phyloP scores from a whole-genome alignment of 2,888 invertebrate species.

The Ectemnius continuus region DNA sequence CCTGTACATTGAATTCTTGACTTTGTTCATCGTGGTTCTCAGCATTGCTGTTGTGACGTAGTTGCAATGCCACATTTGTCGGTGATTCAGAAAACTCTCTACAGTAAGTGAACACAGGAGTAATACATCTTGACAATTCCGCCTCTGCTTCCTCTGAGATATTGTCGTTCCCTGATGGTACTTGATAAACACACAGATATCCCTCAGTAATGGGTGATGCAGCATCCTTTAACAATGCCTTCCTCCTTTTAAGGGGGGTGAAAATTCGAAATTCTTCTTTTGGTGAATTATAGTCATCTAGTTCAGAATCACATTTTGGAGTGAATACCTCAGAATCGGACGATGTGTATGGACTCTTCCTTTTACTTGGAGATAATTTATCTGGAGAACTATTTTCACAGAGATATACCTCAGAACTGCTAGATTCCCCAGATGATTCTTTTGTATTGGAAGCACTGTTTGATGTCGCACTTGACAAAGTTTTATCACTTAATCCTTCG shows the following conservation, averaged over 20 bases:
- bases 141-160: conserved; percentile 10
- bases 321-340: conserved; percentile 21
- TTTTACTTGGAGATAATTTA: conserved; percentile 58
- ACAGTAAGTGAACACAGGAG: conserved; percentile 35
- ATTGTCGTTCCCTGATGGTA: conserved; percentile 20
- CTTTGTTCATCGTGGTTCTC: neutral
- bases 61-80: neutral
- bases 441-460: neutral
- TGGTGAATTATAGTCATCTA: conserved; percentile 40
- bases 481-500: neutral
- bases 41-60: neutral
- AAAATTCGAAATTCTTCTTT: conserved; percentile 71
- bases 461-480: neutral
- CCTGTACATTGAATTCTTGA: neutral
- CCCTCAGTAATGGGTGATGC: neutral
- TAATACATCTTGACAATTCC: conserved; percentile 46
- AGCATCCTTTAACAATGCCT: conserved; percentile 21
- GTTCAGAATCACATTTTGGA: conserved; percentile 23
- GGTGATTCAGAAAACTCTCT: neutral
- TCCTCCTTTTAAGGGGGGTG: conserved; percentile 70
- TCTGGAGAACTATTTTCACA: conserved; percentile 7
- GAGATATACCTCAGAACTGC: neutral
- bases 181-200: conserved; percentile 13
- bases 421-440: neutral
- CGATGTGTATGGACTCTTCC: conserved; percentile 41